phyloP scores from a whole-genome alignment of 2,113 vertebrate species.

The Barbus barbus region DNA sequence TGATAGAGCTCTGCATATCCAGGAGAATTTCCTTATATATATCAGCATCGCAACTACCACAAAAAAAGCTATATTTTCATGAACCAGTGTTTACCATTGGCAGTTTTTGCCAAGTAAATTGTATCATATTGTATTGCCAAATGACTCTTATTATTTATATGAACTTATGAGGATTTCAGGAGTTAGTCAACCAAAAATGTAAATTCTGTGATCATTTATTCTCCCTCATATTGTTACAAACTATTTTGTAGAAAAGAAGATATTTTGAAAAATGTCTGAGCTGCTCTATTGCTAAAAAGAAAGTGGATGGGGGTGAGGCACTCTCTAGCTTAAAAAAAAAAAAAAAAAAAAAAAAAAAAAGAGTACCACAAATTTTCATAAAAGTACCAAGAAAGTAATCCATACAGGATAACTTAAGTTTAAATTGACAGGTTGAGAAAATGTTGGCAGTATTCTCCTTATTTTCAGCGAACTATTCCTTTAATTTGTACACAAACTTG shows the following conservation, averaged over 20 bases:
- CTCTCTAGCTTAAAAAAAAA: neutral
- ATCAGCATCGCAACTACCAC: too few relatives aligned
- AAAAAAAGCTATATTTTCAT: neutral
- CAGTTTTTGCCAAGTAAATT: neutral
- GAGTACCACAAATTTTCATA: neutral
- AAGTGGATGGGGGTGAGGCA: neutral
- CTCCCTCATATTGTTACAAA: neutral
- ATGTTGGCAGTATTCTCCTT: neutral
- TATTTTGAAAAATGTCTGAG: neutral
- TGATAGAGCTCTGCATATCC: conserved; percentile 1
- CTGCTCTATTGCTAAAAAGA: neutral
- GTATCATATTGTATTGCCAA: neutral
- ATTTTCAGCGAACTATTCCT: neutral
- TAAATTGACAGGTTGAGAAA: neutral
- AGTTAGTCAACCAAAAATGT: neutral
- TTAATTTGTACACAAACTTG: neutral
- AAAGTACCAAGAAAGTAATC: neutral
- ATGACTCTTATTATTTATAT: neutral
- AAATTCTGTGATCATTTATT: neutral
- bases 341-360: too few relatives aligned
- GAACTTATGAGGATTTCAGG: neutral
- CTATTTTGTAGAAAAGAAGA: neutral
- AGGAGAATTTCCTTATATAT: neutral
- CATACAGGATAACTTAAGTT: neutral
- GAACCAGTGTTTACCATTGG: neutral